Conservation (phyloP, 2,797 vertebrate species). For the Enoplosus armatus region DNA sequence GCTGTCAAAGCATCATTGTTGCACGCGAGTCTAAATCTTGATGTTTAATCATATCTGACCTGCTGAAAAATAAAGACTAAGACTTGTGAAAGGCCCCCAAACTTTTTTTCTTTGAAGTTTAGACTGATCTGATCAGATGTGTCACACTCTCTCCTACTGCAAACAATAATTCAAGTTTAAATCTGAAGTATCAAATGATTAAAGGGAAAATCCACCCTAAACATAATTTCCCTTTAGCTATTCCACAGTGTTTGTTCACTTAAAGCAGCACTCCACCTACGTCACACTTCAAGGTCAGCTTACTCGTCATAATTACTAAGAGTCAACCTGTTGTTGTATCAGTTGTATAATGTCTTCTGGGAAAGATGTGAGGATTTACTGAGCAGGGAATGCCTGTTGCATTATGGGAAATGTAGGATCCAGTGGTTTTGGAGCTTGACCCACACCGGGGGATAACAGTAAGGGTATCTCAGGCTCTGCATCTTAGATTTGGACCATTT, state of each 20-base stretch:
- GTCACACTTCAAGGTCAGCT: neutral
- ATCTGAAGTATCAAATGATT: neutral
- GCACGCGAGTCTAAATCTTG: slow-evolving; percentile 8
- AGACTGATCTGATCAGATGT: neutral
- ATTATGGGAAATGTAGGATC: slow-evolving; percentile 24
- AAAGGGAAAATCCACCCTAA: slow-evolving; percentile 1
- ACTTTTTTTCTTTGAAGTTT: slow-evolving; percentile 10
- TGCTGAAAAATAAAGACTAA: neutral
- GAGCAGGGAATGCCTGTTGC: neutral
- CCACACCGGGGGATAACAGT: neutral
- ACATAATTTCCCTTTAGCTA: neutral
- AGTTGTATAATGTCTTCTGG: neutral
- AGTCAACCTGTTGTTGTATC: neutral
- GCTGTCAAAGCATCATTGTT: slow-evolving; percentile 39
- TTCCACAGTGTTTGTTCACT: neutral
- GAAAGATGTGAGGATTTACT: neutral
- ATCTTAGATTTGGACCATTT: neutral
- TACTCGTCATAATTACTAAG: neutral
- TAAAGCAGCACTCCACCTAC: neutral
- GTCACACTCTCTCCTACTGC: neutral
- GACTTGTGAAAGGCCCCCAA: neutral
- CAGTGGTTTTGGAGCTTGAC: neutral
- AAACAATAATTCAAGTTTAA: neutral
- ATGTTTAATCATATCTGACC: slow-evolving; percentile 16
- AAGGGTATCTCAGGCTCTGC: neutral